phyloP scores from a whole-genome alignment of 2,888 invertebrate genomes.

The Rhagonycha lutea region DNA sequence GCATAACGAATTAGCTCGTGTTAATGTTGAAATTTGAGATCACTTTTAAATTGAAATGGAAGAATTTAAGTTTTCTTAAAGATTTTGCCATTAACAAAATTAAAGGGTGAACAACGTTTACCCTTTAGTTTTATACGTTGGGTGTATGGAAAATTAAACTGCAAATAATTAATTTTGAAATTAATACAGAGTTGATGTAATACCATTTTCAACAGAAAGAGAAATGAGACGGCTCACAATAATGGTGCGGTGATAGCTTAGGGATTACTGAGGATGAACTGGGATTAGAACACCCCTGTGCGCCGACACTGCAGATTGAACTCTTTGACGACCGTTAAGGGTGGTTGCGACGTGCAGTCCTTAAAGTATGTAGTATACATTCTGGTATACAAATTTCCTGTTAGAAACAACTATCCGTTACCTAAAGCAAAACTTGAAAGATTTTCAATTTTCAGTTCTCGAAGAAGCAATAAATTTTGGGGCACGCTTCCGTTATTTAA shows the following conservation, averaged over 20 bases:
- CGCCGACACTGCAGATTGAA: conserved; percentile 37
- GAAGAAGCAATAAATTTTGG: not conserved
- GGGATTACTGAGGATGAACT: conserved; percentile 49
- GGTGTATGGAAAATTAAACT: not conserved
- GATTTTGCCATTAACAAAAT: not conserved
- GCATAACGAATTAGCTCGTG: conserved; percentile 48
- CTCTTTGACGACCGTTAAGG: conserved; percentile 32
- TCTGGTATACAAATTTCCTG: conserved; percentile 15
- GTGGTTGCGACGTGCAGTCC: conserved; percentile 15
- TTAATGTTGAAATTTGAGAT: conserved; percentile 41
- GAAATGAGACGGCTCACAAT: conserved; percentile 45
- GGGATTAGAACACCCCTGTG: conserved; percentile 46
- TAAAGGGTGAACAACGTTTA: not conserved
- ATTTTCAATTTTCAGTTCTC: not conserved
- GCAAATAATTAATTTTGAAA: conserved; percentile 1
- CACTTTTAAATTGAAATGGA: conserved; percentile 6
- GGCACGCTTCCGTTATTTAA: not conserved
- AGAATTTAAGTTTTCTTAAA: not conserved
- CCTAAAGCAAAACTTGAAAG: not conserved
- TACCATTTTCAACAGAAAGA: conserved; percentile 36
- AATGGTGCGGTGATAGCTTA: conserved; percentile 49
- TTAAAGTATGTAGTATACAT: conserved; percentile 6
- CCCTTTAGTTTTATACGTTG: not conserved
- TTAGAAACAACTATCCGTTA: not conserved
- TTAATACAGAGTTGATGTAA: conserved; percentile 12